phyloP scores from a whole-genome alignment of 2,888 invertebrate species.

The Himalopsyche anomala region DNA sequence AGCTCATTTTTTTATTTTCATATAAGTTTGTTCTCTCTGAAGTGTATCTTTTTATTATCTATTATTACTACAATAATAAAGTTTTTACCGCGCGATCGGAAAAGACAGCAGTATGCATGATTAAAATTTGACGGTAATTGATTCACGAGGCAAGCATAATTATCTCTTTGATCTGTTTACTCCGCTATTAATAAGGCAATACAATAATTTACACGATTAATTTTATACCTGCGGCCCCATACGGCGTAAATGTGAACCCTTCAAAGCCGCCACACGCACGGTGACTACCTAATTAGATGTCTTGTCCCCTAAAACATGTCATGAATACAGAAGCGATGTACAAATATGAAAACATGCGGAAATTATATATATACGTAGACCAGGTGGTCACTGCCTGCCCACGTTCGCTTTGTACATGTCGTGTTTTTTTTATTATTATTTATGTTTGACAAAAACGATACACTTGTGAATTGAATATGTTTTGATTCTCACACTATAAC shows the following conservation, averaged over 20 bases:
- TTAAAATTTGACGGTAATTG: constrained; percentile 14
- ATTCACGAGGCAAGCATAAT: constrained; percentile 7
- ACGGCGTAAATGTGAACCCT: background rate
- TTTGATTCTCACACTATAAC: background rate
- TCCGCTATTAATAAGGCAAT: constrained; percentile 27
- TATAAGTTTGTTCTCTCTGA: too few relatives aligned
- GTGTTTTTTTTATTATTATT: background rate
- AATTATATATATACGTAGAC: constrained; percentile 3
- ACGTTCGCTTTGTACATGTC: background rate
- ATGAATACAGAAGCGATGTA: background rate
- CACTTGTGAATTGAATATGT: background rate
- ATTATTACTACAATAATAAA: too few relatives aligned
- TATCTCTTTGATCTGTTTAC: constrained; percentile 24
- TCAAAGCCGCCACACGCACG: background rate
- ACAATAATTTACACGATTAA: constrained; percentile 40
- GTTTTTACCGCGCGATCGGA: too few relatives aligned
- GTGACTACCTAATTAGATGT: constrained; percentile 37
- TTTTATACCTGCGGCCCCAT: constrained; percentile 15
- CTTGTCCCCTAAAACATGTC: constrained; percentile 29
- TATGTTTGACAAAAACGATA: background rate
- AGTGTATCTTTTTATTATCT: too few relatives aligned
- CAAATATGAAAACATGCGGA: constrained; percentile 16
- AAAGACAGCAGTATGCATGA: too few relatives aligned
- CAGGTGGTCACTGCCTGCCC: background rate
- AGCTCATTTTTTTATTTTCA: too few relatives aligned